These are phyloP conservation scores for Festucalex cinctus DNA, from an alignment of 2,113 vertebrate genomes.

Conservation along the genomic window DNA sequence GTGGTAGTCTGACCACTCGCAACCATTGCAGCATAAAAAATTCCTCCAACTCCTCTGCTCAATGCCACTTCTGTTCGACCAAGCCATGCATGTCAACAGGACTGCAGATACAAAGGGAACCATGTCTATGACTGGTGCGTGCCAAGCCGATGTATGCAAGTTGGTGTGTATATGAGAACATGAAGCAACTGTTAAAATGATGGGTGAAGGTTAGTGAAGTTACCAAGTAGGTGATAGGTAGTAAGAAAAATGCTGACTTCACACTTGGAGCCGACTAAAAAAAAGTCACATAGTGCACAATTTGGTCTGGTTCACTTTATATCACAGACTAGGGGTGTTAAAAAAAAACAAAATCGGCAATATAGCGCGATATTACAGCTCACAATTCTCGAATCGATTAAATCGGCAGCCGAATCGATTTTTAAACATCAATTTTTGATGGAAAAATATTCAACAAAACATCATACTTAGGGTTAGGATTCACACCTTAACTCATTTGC, in stretches of 20 bases:
- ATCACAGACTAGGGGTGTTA: no score
- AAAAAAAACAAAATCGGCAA: no score
- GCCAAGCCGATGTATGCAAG: constrained; percentile 36
- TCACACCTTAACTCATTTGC: no score
- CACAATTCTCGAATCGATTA: no score
- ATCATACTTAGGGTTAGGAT: no score
- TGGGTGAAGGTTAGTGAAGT: constrained; percentile 10
- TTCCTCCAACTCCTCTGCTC: constrained; percentile 65
- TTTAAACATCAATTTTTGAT: no score
- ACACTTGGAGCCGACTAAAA: no score
- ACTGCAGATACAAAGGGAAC: constrained; percentile 59
- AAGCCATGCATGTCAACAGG: constrained; percentile 49
- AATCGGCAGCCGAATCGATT: no score
- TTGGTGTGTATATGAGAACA: constrained; percentile 17
- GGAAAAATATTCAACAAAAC: no score
- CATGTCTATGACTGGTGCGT: constrained; percentile 55
- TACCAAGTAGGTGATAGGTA: background rate
- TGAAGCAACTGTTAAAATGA: constrained; percentile 14
- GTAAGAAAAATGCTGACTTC: background rate
- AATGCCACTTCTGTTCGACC: constrained; percentile 72
- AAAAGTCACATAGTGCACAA: no score
- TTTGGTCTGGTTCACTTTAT: background rate
- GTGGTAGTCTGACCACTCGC: constrained; percentile 32
- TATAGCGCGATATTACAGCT: no score
- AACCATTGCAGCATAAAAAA: constrained; percentile 59